Conservation (phyloP, 2,113 vertebrate species). For the Dipodomys spectabilis region DNA sequence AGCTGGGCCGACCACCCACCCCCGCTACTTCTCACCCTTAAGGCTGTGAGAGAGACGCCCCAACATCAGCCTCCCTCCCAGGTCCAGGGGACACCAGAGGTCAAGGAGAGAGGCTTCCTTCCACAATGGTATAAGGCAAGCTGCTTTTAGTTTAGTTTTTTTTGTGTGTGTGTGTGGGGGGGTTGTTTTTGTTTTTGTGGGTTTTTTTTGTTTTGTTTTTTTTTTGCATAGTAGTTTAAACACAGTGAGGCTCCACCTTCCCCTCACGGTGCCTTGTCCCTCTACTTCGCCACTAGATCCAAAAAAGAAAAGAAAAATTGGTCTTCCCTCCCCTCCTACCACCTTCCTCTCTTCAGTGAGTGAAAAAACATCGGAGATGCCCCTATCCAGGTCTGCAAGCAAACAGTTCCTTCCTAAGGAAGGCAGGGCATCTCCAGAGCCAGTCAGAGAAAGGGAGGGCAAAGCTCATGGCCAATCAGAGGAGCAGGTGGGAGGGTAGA, state of each 20-base stretch:
- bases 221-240: conserved; percentile 90
- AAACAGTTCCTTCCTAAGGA: background rate
- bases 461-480: conserved; percentile 74
- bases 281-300: conserved; percentile 81
- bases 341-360: background rate
- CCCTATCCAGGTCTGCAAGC: conserved; percentile 4
- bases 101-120: conserved; percentile 78
- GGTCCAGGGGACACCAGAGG: conserved; percentile 54
- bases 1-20: conserved; percentile 1
- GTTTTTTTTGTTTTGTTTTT: conserved; percentile 16
- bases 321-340: conserved; percentile 62
- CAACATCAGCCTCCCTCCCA: conserved; percentile 71
- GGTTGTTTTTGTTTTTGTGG: conserved; percentile 39
- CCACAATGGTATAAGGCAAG: conserved; percentile 87
- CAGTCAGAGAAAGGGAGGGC: conserved; percentile 24
- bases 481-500: conserved; percentile 78
- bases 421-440: background rate
- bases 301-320: conserved; percentile 68
- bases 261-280: conserved; percentile 76
- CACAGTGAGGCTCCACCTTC: conserved; percentile 81
- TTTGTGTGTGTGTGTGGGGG: no score
- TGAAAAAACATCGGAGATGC: background rate
- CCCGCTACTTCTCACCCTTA: conserved; percentile 54
- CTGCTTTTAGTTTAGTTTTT: conserved; percentile 65
- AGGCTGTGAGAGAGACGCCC: conserved; percentile 68